Base-by-base conservation (phyloP, 2,113 vertebrate species). In the Oreochromis aureus region DNA sequence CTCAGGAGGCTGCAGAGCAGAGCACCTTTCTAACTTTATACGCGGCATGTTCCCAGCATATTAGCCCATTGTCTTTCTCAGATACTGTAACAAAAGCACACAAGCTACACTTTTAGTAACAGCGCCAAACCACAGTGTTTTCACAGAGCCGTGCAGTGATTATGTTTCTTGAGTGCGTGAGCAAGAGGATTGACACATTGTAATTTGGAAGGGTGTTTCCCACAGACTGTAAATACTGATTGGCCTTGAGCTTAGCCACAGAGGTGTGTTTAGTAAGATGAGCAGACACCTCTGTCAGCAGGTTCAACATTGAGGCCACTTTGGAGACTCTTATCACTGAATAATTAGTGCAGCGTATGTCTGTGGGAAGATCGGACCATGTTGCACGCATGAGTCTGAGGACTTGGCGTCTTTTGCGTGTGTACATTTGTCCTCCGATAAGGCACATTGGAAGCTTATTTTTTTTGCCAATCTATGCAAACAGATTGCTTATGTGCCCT, bases 151-250 rank as follows among this genome's bases (percentile, higher is more conserved):
- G 11, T 84, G 73, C 15, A 41, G 82, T 85, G 76, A 89, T 88
- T 86, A 66, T 58, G 12, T 69, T 90, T 87, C 87, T 63, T 78
- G 44, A 78, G 78, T 90, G 86, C 73, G 84, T 83, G 79, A 79
- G 85, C 6, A 24, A 15, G 36, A 85, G 79, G 58, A 53, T 46
- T 48, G 82, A 54, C 89, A 91, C 82, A 19, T 85, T 55, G 56
- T 93, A 89, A 94, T 95, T 94, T 91, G 22, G 18, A 27, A 82
- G 93, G 94, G 94, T 89, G 94, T 95, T 89, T 80, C 89, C 82
- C 73, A 16, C 84, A 93, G 91, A 94, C 91, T 61, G 16, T 89
- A 92, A 91, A 89, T 80, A 88, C 84, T 61, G 76, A 87, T 55
- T 41, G n/a, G 36, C 83, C 80, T 61, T 83, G 59, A 66, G 79